Evolutionary conservation across 1,140 invertebrate species (phyloP).

Genomic region (Onthophagus taurus): DNA sequence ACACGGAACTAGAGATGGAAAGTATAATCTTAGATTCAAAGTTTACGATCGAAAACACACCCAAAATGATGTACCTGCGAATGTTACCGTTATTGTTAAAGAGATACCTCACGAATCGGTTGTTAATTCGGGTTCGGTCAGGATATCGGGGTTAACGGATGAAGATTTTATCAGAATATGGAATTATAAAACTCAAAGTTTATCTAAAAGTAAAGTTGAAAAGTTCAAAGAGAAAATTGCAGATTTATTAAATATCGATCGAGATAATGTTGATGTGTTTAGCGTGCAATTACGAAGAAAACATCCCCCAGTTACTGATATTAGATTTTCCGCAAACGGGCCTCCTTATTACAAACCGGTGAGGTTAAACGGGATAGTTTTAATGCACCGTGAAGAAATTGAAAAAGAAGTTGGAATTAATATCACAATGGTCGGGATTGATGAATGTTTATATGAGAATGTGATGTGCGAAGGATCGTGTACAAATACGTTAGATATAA

Average conservation of each 20-base stretch:
- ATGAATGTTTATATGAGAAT: conserved; percentile 93
- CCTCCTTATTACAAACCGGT: conserved; percentile 94
- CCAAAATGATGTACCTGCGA: conserved; percentile 82
- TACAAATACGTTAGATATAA: conserved; percentile 84
- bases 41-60: conserved; percentile 91
- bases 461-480: conserved; percentile 93
- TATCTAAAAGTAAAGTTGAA: conserved; percentile 80
- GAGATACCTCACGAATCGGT: conserved; percentile 94
- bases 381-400: conserved; percentile 91
- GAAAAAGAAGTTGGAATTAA: conserved; percentile 88
- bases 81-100: conserved; percentile 86
- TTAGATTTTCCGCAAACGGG: conserved; percentile 89
- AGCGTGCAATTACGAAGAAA: conserved; percentile 81
- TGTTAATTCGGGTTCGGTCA: conserved; percentile 86
- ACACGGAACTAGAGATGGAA: conserved; percentile 78
- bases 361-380: conserved; percentile 83
- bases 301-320: conserved; percentile 82
- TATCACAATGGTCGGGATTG: conserved; percentile 95
- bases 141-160: conserved; percentile 88
- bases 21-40: conserved; percentile 78
- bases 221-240: conserved; percentile 79
- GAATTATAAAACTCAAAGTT: conserved; percentile 78
- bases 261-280: conserved; percentile 91
- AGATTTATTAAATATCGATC: conserved; percentile 70
- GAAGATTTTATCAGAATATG: conserved; percentile 93